phyloP scores from a whole-genome alignment of 2,797 vertebrate genomes.

The Tangara arthus region DNA sequence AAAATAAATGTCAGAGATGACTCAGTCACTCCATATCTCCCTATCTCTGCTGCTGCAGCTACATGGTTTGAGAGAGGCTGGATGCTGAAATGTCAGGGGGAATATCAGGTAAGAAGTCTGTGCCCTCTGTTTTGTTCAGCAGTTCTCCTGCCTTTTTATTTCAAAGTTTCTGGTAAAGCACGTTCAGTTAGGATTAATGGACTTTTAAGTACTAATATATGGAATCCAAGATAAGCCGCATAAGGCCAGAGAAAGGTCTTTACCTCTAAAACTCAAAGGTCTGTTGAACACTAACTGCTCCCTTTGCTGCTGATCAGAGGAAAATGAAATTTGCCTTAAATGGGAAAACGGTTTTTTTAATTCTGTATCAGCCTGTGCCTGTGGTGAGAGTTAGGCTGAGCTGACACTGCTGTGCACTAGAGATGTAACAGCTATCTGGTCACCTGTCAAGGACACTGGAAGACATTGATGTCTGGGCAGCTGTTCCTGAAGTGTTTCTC shows the following conservation, averaged over 20 bases:
- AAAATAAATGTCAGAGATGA: slow-evolving; percentile 66
- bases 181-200: neutral
- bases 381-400: neutral
- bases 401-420: neutral
- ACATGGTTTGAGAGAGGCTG: neutral
- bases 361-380: neutral
- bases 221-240: slow-evolving; percentile 30
- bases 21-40: slow-evolving; percentile 40
- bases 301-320: neutral
- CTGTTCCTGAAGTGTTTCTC: neutral
- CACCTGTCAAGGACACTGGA: neutral
- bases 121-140: slow-evolving; percentile 21
- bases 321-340: slow-evolving; percentile 3
- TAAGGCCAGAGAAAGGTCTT: slow-evolving; percentile 27
- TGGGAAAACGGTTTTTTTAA: neutral
- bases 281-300: neutral
- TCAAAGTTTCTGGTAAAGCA: slow-evolving; percentile 26
- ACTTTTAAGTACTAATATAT: slow-evolving; percentile 32
- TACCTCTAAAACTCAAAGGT: slow-evolving; percentile 22
- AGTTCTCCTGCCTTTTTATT: slow-evolving; percentile 19
- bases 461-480: neutral
- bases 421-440: neutral
- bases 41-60: neutral
- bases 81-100: slow-evolving; percentile 58
- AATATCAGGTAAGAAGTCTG: slow-evolving; percentile 37